Percentiles rank a stretch among this genome's conserved stretches.
Evolutionary conservation across 2,888 invertebrate species (phyloP).

Genomic region (Panzeria rudis): DNA sequence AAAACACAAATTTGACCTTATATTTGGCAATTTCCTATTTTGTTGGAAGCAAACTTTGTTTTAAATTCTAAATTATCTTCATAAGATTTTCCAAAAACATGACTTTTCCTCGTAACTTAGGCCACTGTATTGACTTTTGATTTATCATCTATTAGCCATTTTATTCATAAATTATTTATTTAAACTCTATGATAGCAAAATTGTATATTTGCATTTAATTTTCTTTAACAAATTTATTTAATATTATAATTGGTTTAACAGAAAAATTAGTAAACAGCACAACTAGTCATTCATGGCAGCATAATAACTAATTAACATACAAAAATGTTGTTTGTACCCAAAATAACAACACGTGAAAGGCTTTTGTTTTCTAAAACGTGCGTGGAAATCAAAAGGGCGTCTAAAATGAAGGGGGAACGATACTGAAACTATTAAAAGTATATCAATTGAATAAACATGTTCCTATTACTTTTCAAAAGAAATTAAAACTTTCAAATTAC

Average conservation of each 20-base stretch:
- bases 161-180: background rate
- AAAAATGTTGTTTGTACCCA: constrained; percentile 8
- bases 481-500: too few relatives aligned
- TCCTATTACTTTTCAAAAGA: too few relatives aligned
- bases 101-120: background rate
- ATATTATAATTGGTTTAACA: constrained; percentile 68
- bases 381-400: background rate
- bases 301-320: constrained; percentile 66
- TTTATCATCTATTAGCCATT: background rate
- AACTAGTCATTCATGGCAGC: constrained; percentile 47
- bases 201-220: constrained; percentile 25
- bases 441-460: too few relatives aligned
- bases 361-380: background rate
- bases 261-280: constrained; percentile 39
- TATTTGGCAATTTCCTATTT: too few relatives aligned
- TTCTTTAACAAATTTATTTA: constrained; percentile 59
- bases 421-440: background rate
- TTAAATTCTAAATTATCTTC: too few relatives aligned
- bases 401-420: too few relatives aligned
- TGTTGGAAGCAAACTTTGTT: too few relatives aligned
- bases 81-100: too few relatives aligned
- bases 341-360: constrained; percentile 14
- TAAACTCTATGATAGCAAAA: background rate
- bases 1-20: too few relatives aligned
- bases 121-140: background rate